Evolutionary conservation across 1,140 invertebrate genomes (phyloP).

Genomic region (Caenorhabditis elegans): WBcel235 BX284606.5:5890001-5890500

Average conservation of each 20-base stretch:
- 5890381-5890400: slow-evolving; percentile 9
- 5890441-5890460: slow-evolving; percentile 25
- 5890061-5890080: slow-evolving; percentile 9
- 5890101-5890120: not conserved
- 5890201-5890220: not conserved
- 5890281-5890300: not conserved
- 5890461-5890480: slow-evolving; percentile 15
- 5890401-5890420: slow-evolving; percentile 31
- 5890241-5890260: slow-evolving; percentile 30
- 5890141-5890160: slow-evolving; percentile 5
- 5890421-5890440: slow-evolving; percentile 27
- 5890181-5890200: not conserved
- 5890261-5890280: slow-evolving; percentile 29
- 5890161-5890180: slow-evolving; percentile 6
- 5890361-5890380: not conserved
- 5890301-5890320: too few species aligned
- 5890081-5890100: slow-evolving; percentile 24
- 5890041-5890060: not conserved
- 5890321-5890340: not conserved
- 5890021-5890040: not conserved
- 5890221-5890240: slow-evolving; percentile 29
- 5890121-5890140: not conserved
- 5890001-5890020: slow-evolving; percentile 8
- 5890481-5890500: not conserved
- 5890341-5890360: slow-evolving; percentile 8